These are phyloP conservation scores for Mythimna albipuncta DNA, from an alignment of 2,888 invertebrate genomes.

Conservation along the genomic window DNA sequence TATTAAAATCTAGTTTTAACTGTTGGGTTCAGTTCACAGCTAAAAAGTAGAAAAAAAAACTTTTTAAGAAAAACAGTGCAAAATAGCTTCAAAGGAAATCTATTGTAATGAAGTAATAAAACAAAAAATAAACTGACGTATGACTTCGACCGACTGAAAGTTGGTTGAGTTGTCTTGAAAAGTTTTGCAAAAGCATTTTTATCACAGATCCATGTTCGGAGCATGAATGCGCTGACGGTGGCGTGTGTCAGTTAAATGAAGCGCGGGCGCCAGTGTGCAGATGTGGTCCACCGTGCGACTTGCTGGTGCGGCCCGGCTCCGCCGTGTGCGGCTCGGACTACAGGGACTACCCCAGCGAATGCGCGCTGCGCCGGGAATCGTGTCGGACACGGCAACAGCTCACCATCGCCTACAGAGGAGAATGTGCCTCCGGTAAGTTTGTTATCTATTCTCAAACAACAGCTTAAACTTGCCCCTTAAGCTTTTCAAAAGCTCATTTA, in stretches of 20 bases:
- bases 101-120: no score
- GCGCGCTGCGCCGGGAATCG: conserved; percentile 94
- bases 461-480: conserved; percentile 16
- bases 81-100: no score
- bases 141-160: no score
- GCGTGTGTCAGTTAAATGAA: conserved; percentile 95
- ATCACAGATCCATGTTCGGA: conserved; percentile 95
- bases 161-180: no score
- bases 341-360: conserved; percentile 95
- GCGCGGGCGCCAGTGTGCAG: conserved; percentile 94
- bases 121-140: no score
- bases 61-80: no score
- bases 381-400: conserved; percentile 94
- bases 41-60: no score
- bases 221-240: conserved; percentile 94
- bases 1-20: no score
- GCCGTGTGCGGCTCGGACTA: conserved; percentile 95
- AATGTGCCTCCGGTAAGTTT: conserved; percentile 94
- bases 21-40: no score
- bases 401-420: conserved; percentile 95
- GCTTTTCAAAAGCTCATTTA: conserved; percentile 42
- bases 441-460: conserved; percentile 23
- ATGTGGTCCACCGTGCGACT: conserved; percentile 95
- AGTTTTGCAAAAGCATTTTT: conserved; percentile 1
- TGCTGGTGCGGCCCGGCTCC: conserved; percentile 92